A percentile compares a stretch with the other conserved stretches of the same genome.
Conservation (phyloP, 2,888 invertebrate species). For the Papilio protenor region DNA sequence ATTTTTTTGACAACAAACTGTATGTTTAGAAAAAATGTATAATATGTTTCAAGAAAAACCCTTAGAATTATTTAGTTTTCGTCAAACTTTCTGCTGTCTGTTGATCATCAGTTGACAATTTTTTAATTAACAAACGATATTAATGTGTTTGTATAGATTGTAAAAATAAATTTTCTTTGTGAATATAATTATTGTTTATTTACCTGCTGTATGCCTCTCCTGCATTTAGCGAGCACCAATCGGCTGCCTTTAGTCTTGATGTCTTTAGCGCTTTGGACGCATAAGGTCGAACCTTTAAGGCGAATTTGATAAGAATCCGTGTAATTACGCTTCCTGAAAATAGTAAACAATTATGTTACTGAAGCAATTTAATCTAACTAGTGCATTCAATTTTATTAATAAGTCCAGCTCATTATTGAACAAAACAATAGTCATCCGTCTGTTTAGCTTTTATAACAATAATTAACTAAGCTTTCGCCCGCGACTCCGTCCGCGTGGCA, state of each 20-base stretch:
- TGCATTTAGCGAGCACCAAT: slow-evolving; percentile 88
- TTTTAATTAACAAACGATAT: no score
- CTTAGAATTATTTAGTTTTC: no score
- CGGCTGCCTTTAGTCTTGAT: slow-evolving; percentile 91
- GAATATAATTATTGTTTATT: not conserved
- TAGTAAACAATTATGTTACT: not conserved
- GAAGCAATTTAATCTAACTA: not conserved
- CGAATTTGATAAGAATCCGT: slow-evolving; percentile 89
- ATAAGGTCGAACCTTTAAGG: slow-evolving; percentile 88
- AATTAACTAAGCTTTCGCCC: no score
- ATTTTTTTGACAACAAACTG: no score
- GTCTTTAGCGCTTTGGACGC: slow-evolving; percentile 91
- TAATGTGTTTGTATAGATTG: no score
- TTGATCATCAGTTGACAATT: no score
- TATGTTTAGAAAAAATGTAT: no score
- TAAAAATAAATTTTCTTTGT: not conserved
- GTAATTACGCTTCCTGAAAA: slow-evolving; percentile 88
- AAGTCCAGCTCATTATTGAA: not conserved
- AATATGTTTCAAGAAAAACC: no score
- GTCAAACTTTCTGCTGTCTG: no score
- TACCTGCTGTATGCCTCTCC: slow-evolving; percentile 89
- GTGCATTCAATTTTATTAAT: not conserved
- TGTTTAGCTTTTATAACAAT: not conserved
- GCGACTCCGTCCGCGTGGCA: no score
- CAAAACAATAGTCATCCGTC: not conserved